Conservation (phyloP, 1,140 invertebrate species). For the Pseudomyrmex flavicornis region DNA sequence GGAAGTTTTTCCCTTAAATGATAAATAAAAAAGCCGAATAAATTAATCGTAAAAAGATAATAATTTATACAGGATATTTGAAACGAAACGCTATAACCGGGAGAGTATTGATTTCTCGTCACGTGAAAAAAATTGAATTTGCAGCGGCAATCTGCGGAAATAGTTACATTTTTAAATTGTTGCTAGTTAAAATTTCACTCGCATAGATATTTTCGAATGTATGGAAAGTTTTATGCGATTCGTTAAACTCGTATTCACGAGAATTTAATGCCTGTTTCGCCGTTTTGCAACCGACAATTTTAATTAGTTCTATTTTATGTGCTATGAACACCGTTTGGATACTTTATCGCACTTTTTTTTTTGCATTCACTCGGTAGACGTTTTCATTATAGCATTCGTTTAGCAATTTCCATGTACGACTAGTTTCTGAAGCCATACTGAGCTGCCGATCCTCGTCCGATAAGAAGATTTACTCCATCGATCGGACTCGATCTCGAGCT, state of each 20-base stretch:
- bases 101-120: slow-evolving; percentile 32
- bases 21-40: background rate
- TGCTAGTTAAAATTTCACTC: slow-evolving; percentile 31
- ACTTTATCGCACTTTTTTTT: background rate
- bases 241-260: slow-evolving; percentile 3
- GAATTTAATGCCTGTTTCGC: background rate
- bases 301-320: slow-evolving; percentile 26
- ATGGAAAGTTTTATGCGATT: slow-evolving; percentile 4
- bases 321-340: background rate
- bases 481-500: slow-evolving; percentile 7
- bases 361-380: background rate
- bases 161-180: slow-evolving; percentile 42
- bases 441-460: background rate
- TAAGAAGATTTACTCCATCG: slow-evolving; percentile 18
- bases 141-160: slow-evolving; percentile 31
- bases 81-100: background rate
- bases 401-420: background rate
- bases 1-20: background rate
- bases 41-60: slow-evolving; percentile 16
- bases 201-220: slow-evolving; percentile 10
- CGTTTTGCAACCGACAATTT: background rate
- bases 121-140: slow-evolving; percentile 15
- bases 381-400: background rate
- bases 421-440: slow-evolving; percentile 1
- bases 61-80: slow-evolving; percentile 26